Conservation (phyloP, 2,797 vertebrate genomes). For the Helicolenus hilgendorfi region DNA sequence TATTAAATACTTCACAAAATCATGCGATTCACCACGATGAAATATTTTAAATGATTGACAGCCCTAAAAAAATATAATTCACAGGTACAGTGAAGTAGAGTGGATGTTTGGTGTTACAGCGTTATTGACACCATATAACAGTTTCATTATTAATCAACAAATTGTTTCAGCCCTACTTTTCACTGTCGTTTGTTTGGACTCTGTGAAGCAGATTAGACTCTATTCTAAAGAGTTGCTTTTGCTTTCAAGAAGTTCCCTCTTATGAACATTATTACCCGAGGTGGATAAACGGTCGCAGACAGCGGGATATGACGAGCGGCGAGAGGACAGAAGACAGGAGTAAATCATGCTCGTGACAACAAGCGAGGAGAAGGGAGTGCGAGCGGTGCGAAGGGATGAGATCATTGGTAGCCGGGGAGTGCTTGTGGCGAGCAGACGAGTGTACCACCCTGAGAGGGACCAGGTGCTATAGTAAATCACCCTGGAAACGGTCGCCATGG, state of each 20-base stretch:
- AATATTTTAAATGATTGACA: no score
- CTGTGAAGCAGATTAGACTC: neutral
- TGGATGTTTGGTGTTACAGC: neutral
- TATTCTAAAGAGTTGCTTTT: neutral
- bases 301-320: conserved; percentile 23
- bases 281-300: conserved; percentile 30
- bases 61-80: neutral
- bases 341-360: conserved; percentile 43
- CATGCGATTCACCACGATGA: no score
- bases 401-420: conserved; percentile 80
- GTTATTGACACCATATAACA: neutral
- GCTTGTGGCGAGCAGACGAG: conserved; percentile 72
- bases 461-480: conserved; percentile 87
- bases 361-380: conserved; percentile 14
- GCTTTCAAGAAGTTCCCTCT: neutral
- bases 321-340: conserved; percentile 40
- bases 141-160: neutral
- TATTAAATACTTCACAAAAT: no score
- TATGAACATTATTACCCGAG: neutral
- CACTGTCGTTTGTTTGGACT: neutral
- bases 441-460: conserved; percentile 84
- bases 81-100: no score
- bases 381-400: conserved; percentile 70
- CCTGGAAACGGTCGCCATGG: conserved; percentile 86
- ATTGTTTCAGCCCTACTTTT: neutral